Percentiles rank a stretch among this genome's conserved stretches.
Conservation (phyloP, 2,113 vertebrate genomes). For the Condylura cristata region DNA sequence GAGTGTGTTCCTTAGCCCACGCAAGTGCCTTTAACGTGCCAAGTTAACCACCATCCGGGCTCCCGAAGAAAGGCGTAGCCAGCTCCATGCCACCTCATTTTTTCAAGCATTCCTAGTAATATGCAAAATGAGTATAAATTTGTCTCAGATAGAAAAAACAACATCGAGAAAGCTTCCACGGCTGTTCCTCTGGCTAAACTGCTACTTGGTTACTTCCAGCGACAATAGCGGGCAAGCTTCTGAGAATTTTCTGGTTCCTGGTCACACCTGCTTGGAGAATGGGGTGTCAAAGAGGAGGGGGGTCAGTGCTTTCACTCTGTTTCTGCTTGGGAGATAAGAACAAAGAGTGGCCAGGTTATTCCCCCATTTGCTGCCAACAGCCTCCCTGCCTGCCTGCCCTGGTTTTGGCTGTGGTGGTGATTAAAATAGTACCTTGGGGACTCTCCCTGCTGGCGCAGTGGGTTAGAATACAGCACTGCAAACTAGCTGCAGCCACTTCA, state of each 20-base stretch:
- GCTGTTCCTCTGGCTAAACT: not conserved
- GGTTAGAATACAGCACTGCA: too few relatives aligned
- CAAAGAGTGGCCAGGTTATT: not conserved
- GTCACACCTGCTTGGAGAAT: not conserved
- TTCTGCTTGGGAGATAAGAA: not conserved
- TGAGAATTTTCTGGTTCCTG: not conserved
- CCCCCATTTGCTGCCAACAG: not conserved
- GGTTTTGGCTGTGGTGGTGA: not conserved
- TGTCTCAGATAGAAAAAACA: not conserved
- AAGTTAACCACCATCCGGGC: not conserved
- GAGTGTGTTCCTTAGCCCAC: not conserved
- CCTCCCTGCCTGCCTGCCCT: not conserved
- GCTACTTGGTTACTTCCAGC: not conserved
- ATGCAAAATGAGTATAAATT: not conserved
- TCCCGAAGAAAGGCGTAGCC: not conserved
- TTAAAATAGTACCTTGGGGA: not conserved
- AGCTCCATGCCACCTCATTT: not conserved
- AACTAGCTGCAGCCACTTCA: too few relatives aligned
- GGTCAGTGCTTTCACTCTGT: not conserved
- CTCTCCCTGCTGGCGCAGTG: too few relatives aligned
- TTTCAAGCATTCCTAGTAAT: not conserved
- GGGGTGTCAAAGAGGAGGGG: not conserved
- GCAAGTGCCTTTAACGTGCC: not conserved
- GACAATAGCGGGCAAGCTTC: not conserved
- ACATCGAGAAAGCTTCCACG: not conserved